Conservation (phyloP, 2,888 invertebrate species). For the Drosophila formosana region DNA sequence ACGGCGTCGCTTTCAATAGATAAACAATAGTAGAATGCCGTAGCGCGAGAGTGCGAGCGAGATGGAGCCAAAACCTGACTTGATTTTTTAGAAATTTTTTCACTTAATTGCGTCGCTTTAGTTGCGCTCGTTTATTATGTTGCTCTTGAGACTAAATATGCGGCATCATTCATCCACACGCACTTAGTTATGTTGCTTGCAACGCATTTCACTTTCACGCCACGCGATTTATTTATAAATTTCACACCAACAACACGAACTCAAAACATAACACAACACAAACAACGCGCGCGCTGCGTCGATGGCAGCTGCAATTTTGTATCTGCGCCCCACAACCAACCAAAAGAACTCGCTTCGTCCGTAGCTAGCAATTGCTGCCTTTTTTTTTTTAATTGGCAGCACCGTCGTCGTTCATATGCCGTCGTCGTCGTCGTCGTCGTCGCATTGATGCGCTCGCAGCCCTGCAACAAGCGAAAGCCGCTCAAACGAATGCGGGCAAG, state of each 20-base stretch:
- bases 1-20: slow-evolving; percentile 48
- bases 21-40: slow-evolving; percentile 40
- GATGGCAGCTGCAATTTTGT: slow-evolving; percentile 68
- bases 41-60: not conserved
- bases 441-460: slow-evolving; percentile 49
- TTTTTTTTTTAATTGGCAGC: slow-evolving; percentile 28
- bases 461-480: slow-evolving; percentile 78
- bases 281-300: slow-evolving; percentile 57
- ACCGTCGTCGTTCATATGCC: not conserved
- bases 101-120: slow-evolving; percentile 71
- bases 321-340: slow-evolving; percentile 35
- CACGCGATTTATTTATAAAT: slow-evolving; percentile 63
- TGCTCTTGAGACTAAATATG: slow-evolving; percentile 4
- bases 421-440: slow-evolving; percentile 2
- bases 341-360: slow-evolving; percentile 36
- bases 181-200: slow-evolving; percentile 53
- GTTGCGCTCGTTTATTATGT: slow-evolving; percentile 29
- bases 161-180: slow-evolving; percentile 34
- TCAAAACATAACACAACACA: slow-evolving; percentile 43
- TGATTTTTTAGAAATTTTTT: slow-evolving; percentile 55
- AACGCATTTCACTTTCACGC: slow-evolving; percentile 75
- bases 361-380: slow-evolving; percentile 7
- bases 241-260: slow-evolving; percentile 53
- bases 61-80: slow-evolving; percentile 36
- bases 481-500: slow-evolving; percentile 67